phyloP scores from a whole-genome alignment of 2,888 invertebrate genomes.

The Agonopterix arenella region DNA sequence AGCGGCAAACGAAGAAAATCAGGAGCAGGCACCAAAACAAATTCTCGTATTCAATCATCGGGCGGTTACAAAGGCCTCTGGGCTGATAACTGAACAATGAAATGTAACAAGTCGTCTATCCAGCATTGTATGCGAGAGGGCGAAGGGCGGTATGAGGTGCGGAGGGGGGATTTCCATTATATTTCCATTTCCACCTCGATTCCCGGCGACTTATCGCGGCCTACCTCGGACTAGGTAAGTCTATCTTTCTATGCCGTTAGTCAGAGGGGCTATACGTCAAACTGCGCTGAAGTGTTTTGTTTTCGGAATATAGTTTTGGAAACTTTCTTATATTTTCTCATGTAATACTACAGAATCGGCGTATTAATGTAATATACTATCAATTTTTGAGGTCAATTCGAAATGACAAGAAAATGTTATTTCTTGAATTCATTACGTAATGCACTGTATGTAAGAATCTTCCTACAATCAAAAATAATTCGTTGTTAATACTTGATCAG shows the following conservation, averaged over 20 bases:
- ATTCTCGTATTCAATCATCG: slow-evolving; percentile 76
- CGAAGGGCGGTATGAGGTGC: slow-evolving; percentile 21
- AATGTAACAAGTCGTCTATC: slow-evolving; percentile 76
- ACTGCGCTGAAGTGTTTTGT: slow-evolving; percentile 31
- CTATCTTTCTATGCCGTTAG: slow-evolving; percentile 74
- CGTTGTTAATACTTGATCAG: no score
- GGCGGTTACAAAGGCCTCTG: slow-evolving; percentile 67
- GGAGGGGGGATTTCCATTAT: slow-evolving; percentile 65
- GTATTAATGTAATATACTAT: no score
- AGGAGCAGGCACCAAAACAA: slow-evolving; percentile 71
- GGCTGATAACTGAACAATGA: slow-evolving; percentile 77
- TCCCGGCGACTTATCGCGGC: slow-evolving; percentile 69
- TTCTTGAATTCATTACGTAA: no score
- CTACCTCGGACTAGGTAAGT: slow-evolving; percentile 70
- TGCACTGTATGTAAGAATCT: no score
- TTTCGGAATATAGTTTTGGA: neutral
- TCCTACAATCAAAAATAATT: no score
- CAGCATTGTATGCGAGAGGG: slow-evolving; percentile 61
- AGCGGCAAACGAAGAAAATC: slow-evolving; percentile 64
- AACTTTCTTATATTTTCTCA: no score
- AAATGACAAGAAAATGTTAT: no score
- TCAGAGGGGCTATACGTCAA: slow-evolving; percentile 55
- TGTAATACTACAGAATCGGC: no score
- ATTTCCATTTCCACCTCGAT: slow-evolving; percentile 77
- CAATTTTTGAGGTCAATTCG: no score